Evolutionary conservation across 2,113 vertebrate genomes (phyloP).

Genomic region (Spilogale gracilis): DNA sequence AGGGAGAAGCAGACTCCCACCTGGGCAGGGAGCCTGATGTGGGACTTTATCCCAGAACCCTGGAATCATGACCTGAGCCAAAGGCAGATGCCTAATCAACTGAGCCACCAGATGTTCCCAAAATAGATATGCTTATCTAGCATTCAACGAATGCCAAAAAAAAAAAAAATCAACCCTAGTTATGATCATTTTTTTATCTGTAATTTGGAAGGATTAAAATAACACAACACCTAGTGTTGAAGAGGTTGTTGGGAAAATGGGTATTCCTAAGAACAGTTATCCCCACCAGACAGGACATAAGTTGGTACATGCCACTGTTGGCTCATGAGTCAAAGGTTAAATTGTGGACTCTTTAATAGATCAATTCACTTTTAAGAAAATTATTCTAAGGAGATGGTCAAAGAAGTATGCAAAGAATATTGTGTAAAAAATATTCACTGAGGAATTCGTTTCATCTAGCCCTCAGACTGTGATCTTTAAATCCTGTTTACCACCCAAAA

Average conservation of each 20-base stretch:
- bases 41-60: no score
- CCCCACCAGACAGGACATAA: background rate
- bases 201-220: background rate
- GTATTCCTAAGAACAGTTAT: background rate
- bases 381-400: background rate
- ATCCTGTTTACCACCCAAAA: background rate
- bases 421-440: background rate
- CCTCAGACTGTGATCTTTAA: background rate
- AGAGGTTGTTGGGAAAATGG: background rate
- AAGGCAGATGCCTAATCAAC: no score
- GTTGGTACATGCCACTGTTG: background rate
- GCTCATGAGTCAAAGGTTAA: background rate
- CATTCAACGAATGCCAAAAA: background rate
- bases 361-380: background rate
- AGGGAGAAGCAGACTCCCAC: no score
- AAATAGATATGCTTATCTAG: background rate
- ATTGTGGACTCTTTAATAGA: background rate
- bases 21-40: no score
- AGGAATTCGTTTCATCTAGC: background rate
- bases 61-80: no score
- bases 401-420: background rate
- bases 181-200: background rate
- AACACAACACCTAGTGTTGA: background rate
- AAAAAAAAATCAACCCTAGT: background rate
- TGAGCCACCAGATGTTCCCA: background rate